These are phyloP conservation scores for Callosobruchus maculatus DNA, from an alignment of 2,888 invertebrate genomes.

Conservation along the genomic window DNA sequence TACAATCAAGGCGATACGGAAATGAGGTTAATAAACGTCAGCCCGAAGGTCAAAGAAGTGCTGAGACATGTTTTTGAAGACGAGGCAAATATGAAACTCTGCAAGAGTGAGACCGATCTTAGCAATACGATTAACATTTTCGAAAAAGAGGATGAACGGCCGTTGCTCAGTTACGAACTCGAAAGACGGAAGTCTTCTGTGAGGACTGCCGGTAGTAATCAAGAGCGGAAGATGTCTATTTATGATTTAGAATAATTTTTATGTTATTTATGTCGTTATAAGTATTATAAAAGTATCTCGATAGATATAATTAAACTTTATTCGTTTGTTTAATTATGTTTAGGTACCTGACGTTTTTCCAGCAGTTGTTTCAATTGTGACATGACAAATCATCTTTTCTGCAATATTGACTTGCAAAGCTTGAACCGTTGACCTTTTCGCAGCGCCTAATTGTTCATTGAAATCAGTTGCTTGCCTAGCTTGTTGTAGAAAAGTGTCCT, in stretches of 20 bases:
- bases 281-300: background rate
- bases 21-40: conserved; percentile 52
- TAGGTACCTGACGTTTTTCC: too few species aligned
- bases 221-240: conserved; percentile 15
- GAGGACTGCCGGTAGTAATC: background rate
- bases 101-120: background rate
- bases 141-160: conserved; percentile 6
- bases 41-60: conserved; percentile 33
- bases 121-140: background rate
- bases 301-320: background rate
- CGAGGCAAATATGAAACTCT: background rate
- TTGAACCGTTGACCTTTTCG: too few species aligned
- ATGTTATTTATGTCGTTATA: background rate
- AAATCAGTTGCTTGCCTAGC: too few species aligned
- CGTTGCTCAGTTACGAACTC: conserved; percentile 4
- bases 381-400: too few species aligned
- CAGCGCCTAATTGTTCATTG: too few species aligned
- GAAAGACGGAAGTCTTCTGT: conserved; percentile 8
- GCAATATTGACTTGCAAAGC: too few species aligned
- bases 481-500: too few species aligned
- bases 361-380: too few species aligned
- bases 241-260: conserved; percentile 19
- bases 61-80: conserved; percentile 27
- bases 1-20: conserved; percentile 52
- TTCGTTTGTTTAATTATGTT: background rate